phyloP scores from a whole-genome alignment of 92 coral and sea anemone species.

The Diadumene lineata region DNA sequence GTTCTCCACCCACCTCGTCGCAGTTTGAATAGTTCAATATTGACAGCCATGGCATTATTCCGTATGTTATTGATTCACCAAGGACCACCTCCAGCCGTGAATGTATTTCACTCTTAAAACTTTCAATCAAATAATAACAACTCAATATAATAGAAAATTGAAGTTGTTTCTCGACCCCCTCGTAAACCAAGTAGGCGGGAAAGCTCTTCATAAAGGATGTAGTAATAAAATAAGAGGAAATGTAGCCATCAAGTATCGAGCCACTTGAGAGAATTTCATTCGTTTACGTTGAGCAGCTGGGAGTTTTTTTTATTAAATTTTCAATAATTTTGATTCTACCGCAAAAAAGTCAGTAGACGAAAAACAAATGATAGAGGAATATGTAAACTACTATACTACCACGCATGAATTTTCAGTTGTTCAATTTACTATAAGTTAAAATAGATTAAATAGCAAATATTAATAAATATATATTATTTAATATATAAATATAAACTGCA shows the following conservation, averaged over 20 bases:
- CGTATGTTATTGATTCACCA: neutral
- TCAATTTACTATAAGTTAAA: too few species aligned
- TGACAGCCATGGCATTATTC: constrained; percentile 2
- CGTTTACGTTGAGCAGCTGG: neutral
- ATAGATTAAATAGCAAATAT: too few species aligned
- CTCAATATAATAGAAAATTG: neutral
- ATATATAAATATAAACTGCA: too few species aligned
- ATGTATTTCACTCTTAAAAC: neutral
- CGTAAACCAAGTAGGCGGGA: neutral
- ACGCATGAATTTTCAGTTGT: too few species aligned
- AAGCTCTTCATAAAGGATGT: neutral
- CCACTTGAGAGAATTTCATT: neutral
- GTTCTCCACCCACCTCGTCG: constrained; percentile 17
- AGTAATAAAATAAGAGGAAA: neutral
- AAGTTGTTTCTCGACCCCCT: neutral
- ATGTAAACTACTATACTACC: too few species aligned
- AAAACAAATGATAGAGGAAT: too few species aligned
- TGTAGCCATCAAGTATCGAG: neutral
- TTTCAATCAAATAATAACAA: neutral
- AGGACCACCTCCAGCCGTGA: neutral
- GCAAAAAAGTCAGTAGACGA: neutral
- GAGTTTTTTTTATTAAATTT: neutral
- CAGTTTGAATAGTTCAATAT: constrained; percentile 13
- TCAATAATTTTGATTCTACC: neutral
- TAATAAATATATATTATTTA: too few species aligned